Percentiles rank a stretch among this genome's conserved stretches.
These are phyloP conservation scores for Zygaena filipendulae DNA, from an alignment of 2,888 invertebrate species.

Conservation along the genomic window DNA sequence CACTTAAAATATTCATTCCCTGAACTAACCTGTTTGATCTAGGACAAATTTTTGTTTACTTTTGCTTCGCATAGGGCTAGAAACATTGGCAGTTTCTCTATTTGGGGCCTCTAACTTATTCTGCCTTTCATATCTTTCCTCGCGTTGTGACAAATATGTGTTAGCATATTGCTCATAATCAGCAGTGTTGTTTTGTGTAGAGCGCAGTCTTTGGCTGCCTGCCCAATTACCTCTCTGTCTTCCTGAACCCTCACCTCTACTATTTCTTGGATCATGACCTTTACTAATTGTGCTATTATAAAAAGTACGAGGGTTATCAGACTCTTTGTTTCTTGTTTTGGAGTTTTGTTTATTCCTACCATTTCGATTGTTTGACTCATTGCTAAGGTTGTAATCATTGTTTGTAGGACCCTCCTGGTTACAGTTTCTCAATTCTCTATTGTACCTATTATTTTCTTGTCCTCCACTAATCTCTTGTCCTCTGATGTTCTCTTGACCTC, in stretches of 20 bases:
- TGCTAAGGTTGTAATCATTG: slow-evolving; percentile 19
- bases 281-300: slow-evolving; percentile 50
- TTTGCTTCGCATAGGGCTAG: slow-evolving; percentile 35
- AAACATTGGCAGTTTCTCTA: slow-evolving; percentile 24
- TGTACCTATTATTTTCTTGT: too few relatives aligned
- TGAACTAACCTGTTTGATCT: too few relatives aligned
- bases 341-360: slow-evolving; percentile 26
- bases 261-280: slow-evolving; percentile 41
- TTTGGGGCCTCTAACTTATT: slow-evolving; percentile 12
- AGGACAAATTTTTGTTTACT: slow-evolving; percentile 21
- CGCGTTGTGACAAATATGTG: slow-evolving; percentile 33
- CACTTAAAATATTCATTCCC: too few relatives aligned
- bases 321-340: slow-evolving; percentile 42
- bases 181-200: slow-evolving; percentile 31
- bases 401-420: too few relatives aligned
- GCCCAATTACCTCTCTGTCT: slow-evolving; percentile 33
- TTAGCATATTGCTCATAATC: slow-evolving; percentile 58
- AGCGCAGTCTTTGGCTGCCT: slow-evolving; percentile 40
- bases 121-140: slow-evolving; percentile 27
- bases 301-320: slow-evolving; percentile 40
- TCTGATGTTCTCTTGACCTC: too few relatives aligned
- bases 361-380: slow-evolving; percentile 20
- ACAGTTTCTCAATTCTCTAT: too few relatives aligned
- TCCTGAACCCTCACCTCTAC: slow-evolving; percentile 34
- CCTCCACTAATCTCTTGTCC: too few relatives aligned